Conservation (phyloP, 1,140 invertebrate species). For the Platorchestia sp. region DNA sequence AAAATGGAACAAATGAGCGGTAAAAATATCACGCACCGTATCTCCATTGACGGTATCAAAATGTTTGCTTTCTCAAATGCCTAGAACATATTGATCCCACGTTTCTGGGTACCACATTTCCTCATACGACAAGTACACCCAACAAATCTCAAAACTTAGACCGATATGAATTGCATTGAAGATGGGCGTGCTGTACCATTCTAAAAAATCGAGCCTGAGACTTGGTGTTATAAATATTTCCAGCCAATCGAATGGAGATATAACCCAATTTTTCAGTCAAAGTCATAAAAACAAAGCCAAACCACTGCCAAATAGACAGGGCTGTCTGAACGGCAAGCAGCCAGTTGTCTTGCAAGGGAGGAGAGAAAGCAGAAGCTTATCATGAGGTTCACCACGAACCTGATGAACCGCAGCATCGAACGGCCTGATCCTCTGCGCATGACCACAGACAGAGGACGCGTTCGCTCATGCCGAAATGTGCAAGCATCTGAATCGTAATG, state of each 20-base stretch:
- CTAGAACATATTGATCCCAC: not conserved
- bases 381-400: not conserved
- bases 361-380: not conserved
- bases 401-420: not conserved
- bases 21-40: not conserved
- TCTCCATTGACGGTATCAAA: not conserved
- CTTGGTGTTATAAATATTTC: not conserved
- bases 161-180: not conserved
- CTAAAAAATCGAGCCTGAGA: not conserved
- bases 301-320: not conserved
- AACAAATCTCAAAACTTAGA: not conserved
- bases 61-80: not conserved
- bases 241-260: not conserved
- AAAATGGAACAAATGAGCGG: no score
- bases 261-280: not conserved
- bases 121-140: not conserved
- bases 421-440: not conserved
- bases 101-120: not conserved
- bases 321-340: not conserved
- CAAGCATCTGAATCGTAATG: not conserved
- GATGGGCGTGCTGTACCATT: not conserved
- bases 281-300: not conserved
- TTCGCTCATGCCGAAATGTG: not conserved
- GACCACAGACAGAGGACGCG: not conserved
- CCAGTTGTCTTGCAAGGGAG: not conserved